phyloP scores from a whole-genome alignment of 2,888 invertebrate genomes.

The Plebejus anna region DNA sequence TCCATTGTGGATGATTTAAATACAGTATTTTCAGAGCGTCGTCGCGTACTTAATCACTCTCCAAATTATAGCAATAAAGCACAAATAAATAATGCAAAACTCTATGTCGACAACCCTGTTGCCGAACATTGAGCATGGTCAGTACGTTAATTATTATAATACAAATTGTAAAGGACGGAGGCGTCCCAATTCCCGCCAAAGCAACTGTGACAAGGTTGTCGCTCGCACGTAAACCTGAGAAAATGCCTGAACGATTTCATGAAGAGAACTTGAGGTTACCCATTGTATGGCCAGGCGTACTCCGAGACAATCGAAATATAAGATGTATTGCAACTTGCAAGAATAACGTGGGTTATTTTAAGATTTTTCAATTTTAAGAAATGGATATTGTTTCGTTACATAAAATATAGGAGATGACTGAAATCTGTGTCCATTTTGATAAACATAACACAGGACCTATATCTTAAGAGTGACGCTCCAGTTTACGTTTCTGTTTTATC shows the following conservation, averaged over 20 bases:
- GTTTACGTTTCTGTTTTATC: too few species aligned
- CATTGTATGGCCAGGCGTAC: constrained; percentile 4
- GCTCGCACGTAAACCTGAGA: constrained; percentile 61
- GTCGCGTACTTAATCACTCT: too few species aligned
- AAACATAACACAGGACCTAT: too few species aligned
- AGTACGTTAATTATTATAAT: constrained; percentile 22
- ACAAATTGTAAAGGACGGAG: constrained; percentile 20
- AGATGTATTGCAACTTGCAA: not conserved
- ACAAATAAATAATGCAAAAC: not conserved
- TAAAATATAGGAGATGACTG: not conserved
- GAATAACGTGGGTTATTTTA: not conserved
- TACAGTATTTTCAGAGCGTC: too few species aligned
- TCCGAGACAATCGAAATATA: constrained; percentile 5
- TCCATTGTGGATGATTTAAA: too few species aligned
- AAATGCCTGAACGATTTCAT: constrained; percentile 62
- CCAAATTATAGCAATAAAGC: not conserved
- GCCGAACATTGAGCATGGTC: constrained; percentile 20
- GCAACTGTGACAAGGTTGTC: constrained; percentile 73
- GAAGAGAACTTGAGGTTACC: constrained; percentile 35
- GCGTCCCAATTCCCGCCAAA: constrained; percentile 63
- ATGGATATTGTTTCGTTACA: not conserved
- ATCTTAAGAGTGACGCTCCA: too few species aligned
- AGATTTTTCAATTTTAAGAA: not conserved
- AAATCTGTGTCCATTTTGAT: not conserved
- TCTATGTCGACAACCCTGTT: not conserved